Evolutionary conservation across 2,113 vertebrate species (phyloP).

Genomic region (Acinonyx jubatus): DNA sequence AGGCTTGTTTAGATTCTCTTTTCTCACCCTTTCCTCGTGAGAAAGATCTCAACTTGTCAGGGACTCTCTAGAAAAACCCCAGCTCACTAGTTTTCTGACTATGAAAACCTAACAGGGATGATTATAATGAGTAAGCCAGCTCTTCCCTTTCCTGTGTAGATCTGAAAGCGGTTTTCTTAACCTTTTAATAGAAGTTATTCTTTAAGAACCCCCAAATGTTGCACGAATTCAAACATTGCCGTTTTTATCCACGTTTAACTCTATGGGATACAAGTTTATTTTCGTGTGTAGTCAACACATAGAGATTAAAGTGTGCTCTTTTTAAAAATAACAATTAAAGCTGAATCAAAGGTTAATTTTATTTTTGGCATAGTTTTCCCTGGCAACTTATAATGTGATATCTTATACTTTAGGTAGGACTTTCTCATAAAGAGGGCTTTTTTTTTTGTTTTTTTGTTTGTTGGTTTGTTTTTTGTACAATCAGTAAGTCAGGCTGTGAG

Average conservation of each 20-base stretch:
- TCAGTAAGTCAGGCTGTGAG: background rate
- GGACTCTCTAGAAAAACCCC: slow-evolving; percentile 42
- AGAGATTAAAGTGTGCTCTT: background rate
- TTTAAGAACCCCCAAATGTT: background rate
- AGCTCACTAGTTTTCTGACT: slow-evolving; percentile 26
- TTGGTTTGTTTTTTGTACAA: too few species aligned
- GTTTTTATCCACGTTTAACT: background rate
- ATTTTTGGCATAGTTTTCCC: slow-evolving; percentile 1
- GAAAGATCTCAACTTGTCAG: slow-evolving; percentile 62
- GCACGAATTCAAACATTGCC: background rate
- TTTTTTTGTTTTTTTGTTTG: background rate
- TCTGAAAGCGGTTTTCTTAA: background rate
- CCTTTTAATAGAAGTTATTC: slow-evolving; percentile 2
- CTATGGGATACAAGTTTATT: background rate
- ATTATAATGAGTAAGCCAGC: slow-evolving; percentile 13
- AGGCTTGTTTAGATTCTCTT: background rate
- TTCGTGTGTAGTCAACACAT: background rate
- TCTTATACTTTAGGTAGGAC: background rate
- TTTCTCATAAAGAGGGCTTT: background rate
- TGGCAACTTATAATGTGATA: background rate
- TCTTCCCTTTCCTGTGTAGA: slow-evolving; percentile 6
- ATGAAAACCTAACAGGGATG: background rate
- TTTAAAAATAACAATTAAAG: background rate
- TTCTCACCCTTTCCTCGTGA: slow-evolving; percentile 2
- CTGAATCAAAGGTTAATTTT: slow-evolving; percentile 7